Evolutionary conservation across 2,113 vertebrate genomes (phyloP).

Genomic region (Ornithorhynchus anatinus): DNA sequence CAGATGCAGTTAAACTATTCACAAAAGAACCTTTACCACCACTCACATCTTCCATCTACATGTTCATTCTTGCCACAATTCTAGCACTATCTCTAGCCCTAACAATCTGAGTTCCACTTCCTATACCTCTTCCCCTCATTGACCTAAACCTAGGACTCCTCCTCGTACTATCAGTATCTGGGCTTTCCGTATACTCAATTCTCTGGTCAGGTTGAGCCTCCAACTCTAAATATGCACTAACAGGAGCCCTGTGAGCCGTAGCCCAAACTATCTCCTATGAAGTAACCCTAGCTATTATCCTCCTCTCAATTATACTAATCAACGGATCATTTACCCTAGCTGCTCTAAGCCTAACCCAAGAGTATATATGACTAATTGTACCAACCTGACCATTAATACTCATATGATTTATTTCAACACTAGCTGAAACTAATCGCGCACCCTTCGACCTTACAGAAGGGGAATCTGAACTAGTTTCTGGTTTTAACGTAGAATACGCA

Average conservation of each 20-base stretch:
- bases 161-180: too few species aligned
- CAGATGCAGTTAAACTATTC: rapidly evolving
- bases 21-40: rapidly evolving
- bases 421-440: rapidly evolving
- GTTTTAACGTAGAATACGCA: rapidly evolving
- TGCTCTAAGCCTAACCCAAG: too few species aligned
- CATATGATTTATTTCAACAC: rapidly evolving
- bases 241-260: rapidly evolving
- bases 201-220: rapidly evolving
- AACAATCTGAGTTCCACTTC: rapidly evolving
- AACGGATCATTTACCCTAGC: rapidly evolving
- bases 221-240: neutral
- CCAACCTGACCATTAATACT: too few species aligned
- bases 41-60: too few species aligned
- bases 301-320: rapidly evolving
- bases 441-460: neutral
- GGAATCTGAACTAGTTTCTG: rapidly evolving
- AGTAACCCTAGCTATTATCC: too few species aligned
- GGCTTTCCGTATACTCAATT: neutral
- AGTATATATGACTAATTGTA: too few species aligned
- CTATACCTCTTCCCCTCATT: rapidly evolving
- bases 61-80: rapidly evolving
- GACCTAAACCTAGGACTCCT: rapidly evolving
- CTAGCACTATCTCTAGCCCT: rapidly evolving
- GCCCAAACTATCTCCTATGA: too few species aligned